Evolutionary conservation across 2,797 vertebrate genomes (phyloP).

Genomic region (Acrossocheilus wenchowensis): DNA sequence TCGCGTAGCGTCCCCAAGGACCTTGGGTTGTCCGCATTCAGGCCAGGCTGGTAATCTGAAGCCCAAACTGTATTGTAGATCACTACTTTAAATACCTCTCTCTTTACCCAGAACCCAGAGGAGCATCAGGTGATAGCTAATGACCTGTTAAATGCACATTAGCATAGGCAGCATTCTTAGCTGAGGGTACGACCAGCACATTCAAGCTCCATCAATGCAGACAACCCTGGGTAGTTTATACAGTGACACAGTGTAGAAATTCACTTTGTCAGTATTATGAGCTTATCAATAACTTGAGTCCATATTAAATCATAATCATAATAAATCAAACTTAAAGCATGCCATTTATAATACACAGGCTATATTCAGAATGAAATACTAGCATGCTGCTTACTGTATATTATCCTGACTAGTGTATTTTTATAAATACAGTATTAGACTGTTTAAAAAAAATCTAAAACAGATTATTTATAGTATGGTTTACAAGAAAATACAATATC

Average conservation of each 20-base stretch:
- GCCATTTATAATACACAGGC: background rate
- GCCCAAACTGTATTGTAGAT: slow-evolving; percentile 37
- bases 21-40: slow-evolving; percentile 47
- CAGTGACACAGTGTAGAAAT: background rate
- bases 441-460: background rate
- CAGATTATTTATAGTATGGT: too few relatives aligned
- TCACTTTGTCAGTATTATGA: background rate
- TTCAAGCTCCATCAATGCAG: slow-evolving; percentile 42
- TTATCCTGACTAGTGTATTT: background rate
- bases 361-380: background rate
- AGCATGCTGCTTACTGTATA: background rate
- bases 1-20: slow-evolving; percentile 21
- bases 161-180: slow-evolving; percentile 55
- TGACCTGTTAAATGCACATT: slow-evolving; percentile 48
- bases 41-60: slow-evolving; percentile 36
- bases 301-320: slow-evolving; percentile 8
- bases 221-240: slow-evolving; percentile 48
- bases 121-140: slow-evolving; percentile 48
- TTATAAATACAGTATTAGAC: too few relatives aligned
- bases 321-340: background rate
- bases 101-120: slow-evolving; percentile 32
- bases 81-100: slow-evolving; percentile 44
- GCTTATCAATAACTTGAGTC: background rate
- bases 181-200: slow-evolving; percentile 36
- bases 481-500: too few relatives aligned